Conservation (phyloP, 2,888 invertebrate genomes). For the Nysson spinosus region DNA sequence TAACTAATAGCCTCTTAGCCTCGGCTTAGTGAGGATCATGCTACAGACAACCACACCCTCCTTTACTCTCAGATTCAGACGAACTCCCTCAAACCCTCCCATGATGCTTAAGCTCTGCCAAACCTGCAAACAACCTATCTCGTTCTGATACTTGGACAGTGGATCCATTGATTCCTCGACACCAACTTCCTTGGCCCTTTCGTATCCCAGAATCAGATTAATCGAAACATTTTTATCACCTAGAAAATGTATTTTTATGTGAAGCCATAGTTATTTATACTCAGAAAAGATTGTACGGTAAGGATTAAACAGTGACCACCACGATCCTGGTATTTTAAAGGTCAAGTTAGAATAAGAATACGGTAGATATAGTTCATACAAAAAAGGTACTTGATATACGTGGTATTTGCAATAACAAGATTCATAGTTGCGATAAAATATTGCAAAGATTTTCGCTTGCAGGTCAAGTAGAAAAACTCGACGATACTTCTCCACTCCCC, state of each 20-base stretch:
- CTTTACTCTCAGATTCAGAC: slow-evolving; percentile 49
- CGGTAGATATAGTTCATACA: too few relatives aligned
- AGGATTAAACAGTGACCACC: too few relatives aligned
- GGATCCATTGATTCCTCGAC: slow-evolving; percentile 42
- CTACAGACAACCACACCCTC: slow-evolving; percentile 65
- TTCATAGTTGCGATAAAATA: background rate
- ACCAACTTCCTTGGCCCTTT: background rate
- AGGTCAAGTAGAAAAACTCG: slow-evolving; percentile 4
- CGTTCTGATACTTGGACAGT: slow-evolving; percentile 24
- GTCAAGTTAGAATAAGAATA: too few relatives aligned
- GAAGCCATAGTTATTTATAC: too few relatives aligned
- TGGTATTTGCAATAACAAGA: too few relatives aligned
- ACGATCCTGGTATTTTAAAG: too few relatives aligned
- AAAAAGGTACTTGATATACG: too few relatives aligned
- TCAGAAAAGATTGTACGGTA: too few relatives aligned
- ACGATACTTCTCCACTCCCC: slow-evolving; percentile 23
- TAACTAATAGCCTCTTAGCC: slow-evolving; percentile 77
- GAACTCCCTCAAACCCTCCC: slow-evolving; percentile 44
- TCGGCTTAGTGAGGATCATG: slow-evolving; percentile 74
- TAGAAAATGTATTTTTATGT: too few relatives aligned
- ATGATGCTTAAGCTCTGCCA: slow-evolving; percentile 62
- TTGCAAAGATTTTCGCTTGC: slow-evolving; percentile 10
- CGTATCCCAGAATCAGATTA: too few relatives aligned
- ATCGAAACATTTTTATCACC: too few relatives aligned
- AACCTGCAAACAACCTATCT: slow-evolving; percentile 64